Conservation (phyloP, 2,888 invertebrate species). For the Suillia variegata region DNA sequence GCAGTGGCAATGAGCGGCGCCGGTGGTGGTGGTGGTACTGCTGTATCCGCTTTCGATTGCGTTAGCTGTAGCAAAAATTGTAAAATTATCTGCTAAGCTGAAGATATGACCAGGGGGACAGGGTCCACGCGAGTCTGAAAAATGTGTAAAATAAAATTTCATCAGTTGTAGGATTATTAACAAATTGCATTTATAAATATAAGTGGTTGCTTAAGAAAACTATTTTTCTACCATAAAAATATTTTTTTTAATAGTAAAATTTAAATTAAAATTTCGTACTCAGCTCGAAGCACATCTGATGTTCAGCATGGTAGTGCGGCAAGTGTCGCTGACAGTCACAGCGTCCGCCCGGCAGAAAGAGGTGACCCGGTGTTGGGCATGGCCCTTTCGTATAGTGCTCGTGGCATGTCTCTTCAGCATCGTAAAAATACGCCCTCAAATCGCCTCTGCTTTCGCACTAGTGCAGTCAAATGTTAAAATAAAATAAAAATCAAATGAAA, state of each 20-base stretch:
- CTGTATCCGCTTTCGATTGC: constrained; percentile 21
- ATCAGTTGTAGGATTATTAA: not conserved
- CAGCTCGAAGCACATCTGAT: constrained; percentile 75
- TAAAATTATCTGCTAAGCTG: constrained; percentile 62
- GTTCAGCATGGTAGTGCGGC: constrained; percentile 75
- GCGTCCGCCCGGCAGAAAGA: constrained; percentile 74
- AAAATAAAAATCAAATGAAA: too few species aligned
- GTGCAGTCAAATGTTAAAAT: not conserved
- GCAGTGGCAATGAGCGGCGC: constrained; percentile 70
- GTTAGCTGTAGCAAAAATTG: constrained; percentile 21
- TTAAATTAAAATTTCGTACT: too few species aligned
- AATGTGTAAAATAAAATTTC: not conserved
- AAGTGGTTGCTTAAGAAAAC: too few species aligned
- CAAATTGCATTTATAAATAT: not conserved
- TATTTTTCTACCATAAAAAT: not conserved
- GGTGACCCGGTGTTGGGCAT: constrained; percentile 74
- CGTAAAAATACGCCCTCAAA: constrained; percentile 66
- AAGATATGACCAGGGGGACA: constrained; percentile 77
- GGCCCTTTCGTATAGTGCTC: constrained; percentile 82
- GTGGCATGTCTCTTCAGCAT: constrained; percentile 72
- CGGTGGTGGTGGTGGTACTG: not conserved
- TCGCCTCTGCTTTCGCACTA: constrained; percentile 56
- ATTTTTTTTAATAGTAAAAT: too few species aligned
- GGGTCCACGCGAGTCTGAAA: constrained; percentile 74
- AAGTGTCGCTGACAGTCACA: constrained; percentile 76